Base-by-base conservation (phyloP, 2,113 vertebrate genomes). In the Phalacrocorax carbo region DNA sequence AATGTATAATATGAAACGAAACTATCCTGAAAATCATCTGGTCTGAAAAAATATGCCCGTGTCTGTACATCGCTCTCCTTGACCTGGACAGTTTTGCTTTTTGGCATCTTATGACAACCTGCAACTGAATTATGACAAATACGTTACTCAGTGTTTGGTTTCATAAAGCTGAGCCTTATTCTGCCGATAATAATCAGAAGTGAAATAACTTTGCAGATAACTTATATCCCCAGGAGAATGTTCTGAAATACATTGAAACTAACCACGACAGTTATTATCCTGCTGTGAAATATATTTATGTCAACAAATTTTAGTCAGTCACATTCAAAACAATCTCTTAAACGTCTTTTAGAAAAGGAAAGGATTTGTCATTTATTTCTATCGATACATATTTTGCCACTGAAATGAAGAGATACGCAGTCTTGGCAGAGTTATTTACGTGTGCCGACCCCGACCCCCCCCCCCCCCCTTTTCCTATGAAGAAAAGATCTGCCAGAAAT, bases 151-250 rank as follows among this genome's bases (percentile, higher is more conserved):
- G 23, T 65, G 32, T 36, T 87, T 30, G 42, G 54, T 60, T 93
- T 94, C 68, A 64, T 48, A 80, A 70, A 80, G 78, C 64, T 48
- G 23, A 96, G 68, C 66, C 84, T 70, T 77, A 81, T 86, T 58
- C 75, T 91, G 71, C 46, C 2, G 4, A 77, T 70, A 91, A 82
- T 16, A 79, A 83, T 60, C 42, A 62, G 46, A 90, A 84, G 57
- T 78, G 62, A 87, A 94, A 79, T 48, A 91, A 93, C 86, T 94
- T 94, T 83, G 60, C 51, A 75, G 68, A 34, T 82, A 85, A 97
- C 62, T 84, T 78, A 30, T 15, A 81, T 46, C 32, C 40, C 72
- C 46, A 25, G 48, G 71, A 94, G n/a, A 83, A 87, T n/a, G 34
- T n/a, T 83, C 60, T 40, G 75, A 86, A 88, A 84, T 80, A 51